phyloP scores from a whole-genome alignment of 2,113 vertebrate genomes.

The Dipodomys merriami region DNA sequence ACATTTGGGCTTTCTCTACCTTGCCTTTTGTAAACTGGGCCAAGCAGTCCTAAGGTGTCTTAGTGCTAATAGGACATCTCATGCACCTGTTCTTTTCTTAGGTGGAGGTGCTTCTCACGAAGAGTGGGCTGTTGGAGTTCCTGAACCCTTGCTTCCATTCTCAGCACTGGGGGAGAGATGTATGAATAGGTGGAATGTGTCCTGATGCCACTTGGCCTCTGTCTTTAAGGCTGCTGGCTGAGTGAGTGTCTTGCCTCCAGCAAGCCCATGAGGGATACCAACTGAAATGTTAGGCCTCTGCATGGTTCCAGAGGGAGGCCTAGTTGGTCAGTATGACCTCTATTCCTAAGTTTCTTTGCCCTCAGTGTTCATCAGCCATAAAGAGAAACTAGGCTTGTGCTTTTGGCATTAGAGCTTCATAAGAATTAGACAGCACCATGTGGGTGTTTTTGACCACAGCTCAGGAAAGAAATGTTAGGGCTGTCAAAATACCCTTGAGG shows the following conservation, averaged over 20 bases:
- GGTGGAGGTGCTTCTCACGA: background rate
- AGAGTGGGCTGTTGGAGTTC: no score
- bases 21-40: background rate
- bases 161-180: background rate
- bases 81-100: background rate
- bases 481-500: background rate
- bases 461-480: background rate
- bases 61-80: rapidly evolving
- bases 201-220: background rate
- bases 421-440: no score
- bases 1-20: background rate
- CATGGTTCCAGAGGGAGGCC: background rate
- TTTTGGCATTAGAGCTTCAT: background rate
- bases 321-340: background rate
- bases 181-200: background rate
- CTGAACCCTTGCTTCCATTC: background rate
- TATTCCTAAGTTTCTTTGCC: no score
- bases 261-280: background rate
- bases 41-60: rapidly evolving
- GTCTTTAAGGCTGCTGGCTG: background rate
- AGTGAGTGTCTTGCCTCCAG: background rate
- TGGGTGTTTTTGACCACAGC: background rate
- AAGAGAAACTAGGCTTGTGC: background rate
- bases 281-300: background rate
- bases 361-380: background rate